Conservation (phyloP, 92 coral and sea anemone species). For the Actinostola sp. region DNA sequence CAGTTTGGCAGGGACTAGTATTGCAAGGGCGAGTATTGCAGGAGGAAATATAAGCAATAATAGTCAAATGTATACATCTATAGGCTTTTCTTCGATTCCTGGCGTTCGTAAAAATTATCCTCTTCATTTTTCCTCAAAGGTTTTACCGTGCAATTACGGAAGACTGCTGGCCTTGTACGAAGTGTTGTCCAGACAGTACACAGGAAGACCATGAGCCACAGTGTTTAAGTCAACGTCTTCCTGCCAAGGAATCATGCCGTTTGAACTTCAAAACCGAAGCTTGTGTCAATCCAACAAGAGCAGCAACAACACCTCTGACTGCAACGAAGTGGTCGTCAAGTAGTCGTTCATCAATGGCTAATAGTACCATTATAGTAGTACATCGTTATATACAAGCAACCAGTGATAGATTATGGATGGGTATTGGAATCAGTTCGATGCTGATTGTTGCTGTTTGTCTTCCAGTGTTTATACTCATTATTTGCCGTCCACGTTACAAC, state of each 20-base stretch:
- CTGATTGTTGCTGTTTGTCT: not conserved
- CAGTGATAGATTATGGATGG: not conserved
- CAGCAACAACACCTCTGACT: not conserved
- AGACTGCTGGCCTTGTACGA: constrained; percentile 76
- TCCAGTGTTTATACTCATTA: not conserved
- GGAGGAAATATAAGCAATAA: too few relatives aligned
- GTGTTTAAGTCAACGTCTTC: constrained; percentile 63
- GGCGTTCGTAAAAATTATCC: not conserved
- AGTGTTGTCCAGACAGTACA: constrained; percentile 68
- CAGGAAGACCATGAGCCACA: constrained; percentile 43
- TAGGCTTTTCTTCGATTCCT: too few relatives aligned
- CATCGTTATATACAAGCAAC: not conserved
- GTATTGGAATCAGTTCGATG: not conserved
- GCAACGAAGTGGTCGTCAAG: not conserved
- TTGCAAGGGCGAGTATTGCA: too few relatives aligned
- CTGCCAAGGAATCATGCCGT: constrained; percentile 61
- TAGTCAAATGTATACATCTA: too few relatives aligned
- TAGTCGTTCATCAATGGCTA: not conserved
- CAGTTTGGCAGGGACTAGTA: too few relatives aligned
- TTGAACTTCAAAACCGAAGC: constrained; percentile 22
- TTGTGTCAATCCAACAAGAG: not conserved
- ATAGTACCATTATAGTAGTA: not conserved
- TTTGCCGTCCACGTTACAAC: not conserved
- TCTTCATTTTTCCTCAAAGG: not conserved
- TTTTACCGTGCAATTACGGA: constrained; percentile 55